These are phyloP conservation scores for Palloptera scutellata DNA, from an alignment of 2,888 invertebrate genomes.

Conservation along the genomic window DNA sequence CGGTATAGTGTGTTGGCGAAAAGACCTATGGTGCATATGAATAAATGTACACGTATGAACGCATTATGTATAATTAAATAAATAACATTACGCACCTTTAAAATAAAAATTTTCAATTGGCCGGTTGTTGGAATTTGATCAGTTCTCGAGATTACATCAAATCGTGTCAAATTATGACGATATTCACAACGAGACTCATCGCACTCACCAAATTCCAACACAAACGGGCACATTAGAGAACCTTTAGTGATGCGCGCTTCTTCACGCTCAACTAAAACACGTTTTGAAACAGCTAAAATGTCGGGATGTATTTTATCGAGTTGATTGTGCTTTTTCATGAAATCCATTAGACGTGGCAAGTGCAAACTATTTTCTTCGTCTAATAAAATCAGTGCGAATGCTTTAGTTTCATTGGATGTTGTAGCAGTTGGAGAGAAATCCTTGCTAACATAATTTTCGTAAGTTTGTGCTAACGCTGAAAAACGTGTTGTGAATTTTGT, in stretches of 20 bases:
- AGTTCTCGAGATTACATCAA: constrained; percentile 65
- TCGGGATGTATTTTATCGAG: constrained; percentile 47
- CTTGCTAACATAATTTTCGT: constrained; percentile 56
- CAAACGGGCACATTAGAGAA: constrained; percentile 63
- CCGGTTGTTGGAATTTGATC: constrained; percentile 64
- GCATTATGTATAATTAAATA: constrained; percentile 9
- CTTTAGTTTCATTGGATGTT: neutral
- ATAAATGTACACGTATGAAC: too few species aligned
- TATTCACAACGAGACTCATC: constrained; percentile 68
- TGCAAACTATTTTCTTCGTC: constrained; percentile 70
- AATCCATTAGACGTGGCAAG: constrained; percentile 70
- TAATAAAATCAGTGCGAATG: constrained; percentile 66
- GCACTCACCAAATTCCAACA: constrained; percentile 75
- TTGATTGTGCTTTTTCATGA: constrained; percentile 64
- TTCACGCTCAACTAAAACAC: constrained; percentile 42
- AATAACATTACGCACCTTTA: constrained; percentile 35
- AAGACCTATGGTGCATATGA: constrained; percentile 37
- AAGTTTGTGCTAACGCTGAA: constrained; percentile 72
- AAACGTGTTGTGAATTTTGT: constrained; percentile 77
- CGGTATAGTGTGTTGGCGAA: constrained; percentile 72
- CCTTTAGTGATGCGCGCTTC: constrained; percentile 41
- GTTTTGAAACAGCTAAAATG: constrained; percentile 44
- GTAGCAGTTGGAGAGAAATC: constrained; percentile 33
- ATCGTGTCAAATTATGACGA: constrained; percentile 71
- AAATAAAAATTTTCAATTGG: constrained; percentile 40